These are phyloP conservation scores for Ophion ellenae DNA, from an alignment of 2,888 invertebrate species.

Conservation along the genomic window DNA sequence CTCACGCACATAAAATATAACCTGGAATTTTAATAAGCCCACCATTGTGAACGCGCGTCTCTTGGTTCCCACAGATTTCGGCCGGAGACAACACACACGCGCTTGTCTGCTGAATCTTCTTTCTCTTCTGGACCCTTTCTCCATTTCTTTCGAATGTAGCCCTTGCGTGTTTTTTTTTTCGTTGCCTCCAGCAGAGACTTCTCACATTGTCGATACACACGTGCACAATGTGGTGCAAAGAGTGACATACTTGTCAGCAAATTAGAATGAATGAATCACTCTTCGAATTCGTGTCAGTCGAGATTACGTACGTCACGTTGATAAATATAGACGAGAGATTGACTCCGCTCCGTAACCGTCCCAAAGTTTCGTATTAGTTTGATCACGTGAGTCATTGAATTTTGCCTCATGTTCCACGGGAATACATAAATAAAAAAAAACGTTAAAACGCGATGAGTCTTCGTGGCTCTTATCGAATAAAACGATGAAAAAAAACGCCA, in stretches of 20 bases:
- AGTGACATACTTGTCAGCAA: constrained; percentile 32
- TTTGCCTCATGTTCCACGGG: constrained; percentile 6
- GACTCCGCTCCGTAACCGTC: background rate
- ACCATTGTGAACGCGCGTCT: constrained; percentile 76
- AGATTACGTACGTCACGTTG: constrained; percentile 26
- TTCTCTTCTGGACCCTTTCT: constrained; percentile 24
- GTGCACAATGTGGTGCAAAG: background rate
- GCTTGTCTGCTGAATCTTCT: constrained; percentile 33
- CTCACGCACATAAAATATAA: constrained; percentile 79
- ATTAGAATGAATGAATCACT: constrained; percentile 53
- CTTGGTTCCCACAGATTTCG: constrained; percentile 77
- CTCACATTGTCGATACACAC: constrained; percentile 38
- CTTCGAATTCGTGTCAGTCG: constrained; percentile 28
- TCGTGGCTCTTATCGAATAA: constrained; percentile 6
- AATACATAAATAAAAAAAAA: constrained; percentile 8
- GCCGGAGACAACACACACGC: constrained; percentile 71
- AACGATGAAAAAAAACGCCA: background rate
- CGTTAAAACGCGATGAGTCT: background rate
- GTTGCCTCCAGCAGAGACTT: constrained; percentile 29
- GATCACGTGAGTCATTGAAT: constrained; percentile 35
- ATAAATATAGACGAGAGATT: constrained; percentile 36
- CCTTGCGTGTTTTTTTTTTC: constrained; percentile 25
- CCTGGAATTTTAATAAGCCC: constrained; percentile 81
- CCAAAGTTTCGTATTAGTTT: constrained; percentile 29
- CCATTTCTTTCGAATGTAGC: constrained; percentile 11